A percentile compares a stretch with the other conserved stretches of the same genome.
These are phyloP conservation scores for Macrotis lagotis DNA, from an alignment of 2,113 vertebrate species.

Conservation along the genomic window DNA sequence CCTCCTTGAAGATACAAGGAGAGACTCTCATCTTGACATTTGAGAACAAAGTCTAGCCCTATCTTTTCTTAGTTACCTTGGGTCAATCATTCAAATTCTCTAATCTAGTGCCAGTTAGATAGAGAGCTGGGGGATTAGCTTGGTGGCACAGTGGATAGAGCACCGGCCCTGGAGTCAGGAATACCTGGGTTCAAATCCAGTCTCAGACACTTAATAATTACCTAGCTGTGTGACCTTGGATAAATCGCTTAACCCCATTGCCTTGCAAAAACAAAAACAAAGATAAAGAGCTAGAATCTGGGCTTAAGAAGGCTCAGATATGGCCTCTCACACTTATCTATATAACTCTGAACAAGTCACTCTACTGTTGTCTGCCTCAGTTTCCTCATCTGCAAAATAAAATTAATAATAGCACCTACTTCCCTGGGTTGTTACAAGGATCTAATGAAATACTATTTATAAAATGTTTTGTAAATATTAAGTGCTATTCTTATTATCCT, in stretches of 20 bases:
- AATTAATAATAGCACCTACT: neutral
- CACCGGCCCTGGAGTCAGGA: neutral
- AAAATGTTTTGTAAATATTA: neutral
- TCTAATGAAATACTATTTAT: neutral
- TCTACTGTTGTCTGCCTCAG: neutral
- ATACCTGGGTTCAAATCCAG: neutral
- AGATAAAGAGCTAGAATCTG: too few species aligned
- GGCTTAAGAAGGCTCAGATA: too few species aligned
- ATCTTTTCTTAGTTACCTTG: neutral
- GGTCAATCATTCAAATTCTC: neutral
- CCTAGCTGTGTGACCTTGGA: too few species aligned
- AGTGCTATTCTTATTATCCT: neutral
- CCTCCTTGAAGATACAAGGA: neutral
- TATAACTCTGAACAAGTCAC: neutral
- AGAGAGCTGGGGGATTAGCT: too few species aligned
- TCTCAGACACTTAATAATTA: too few species aligned
- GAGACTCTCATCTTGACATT: neutral
- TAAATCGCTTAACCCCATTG: too few species aligned
- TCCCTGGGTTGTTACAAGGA: neutral
- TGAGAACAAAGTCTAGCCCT: neutral
- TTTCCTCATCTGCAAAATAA: neutral
- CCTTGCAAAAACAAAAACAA: too few species aligned
- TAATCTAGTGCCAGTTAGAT: neutral
- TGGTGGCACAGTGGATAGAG: neutral
- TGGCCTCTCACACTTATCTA: neutral